Evolutionary conservation across 2,888 invertebrate species (phyloP).

Genomic region (Clistopyga incitator): DNA sequence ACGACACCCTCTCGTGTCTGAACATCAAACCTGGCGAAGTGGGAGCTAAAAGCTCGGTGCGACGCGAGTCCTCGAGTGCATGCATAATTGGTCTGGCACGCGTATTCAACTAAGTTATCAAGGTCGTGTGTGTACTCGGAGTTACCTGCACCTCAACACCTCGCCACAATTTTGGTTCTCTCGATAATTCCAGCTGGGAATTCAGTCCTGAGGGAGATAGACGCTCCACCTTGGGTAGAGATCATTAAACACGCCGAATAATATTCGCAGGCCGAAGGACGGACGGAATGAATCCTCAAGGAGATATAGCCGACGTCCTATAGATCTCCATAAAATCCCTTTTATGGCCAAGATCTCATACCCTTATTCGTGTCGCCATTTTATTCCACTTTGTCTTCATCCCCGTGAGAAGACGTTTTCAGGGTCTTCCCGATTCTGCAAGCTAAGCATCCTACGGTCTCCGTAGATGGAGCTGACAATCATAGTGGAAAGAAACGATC

Average conservation of each 20-base stretch:
- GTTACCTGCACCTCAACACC: slow-evolving; percentile 10
- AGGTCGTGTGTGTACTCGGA: slow-evolving; percentile 10
- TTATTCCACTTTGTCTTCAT: slow-evolving; percentile 28
- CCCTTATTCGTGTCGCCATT: neutral
- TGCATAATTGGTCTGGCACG: slow-evolving; percentile 48
- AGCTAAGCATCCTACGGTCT: slow-evolving; percentile 6
- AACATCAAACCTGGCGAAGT: slow-evolving; percentile 13
- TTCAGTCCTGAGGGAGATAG: neutral
- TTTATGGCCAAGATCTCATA: neutral
- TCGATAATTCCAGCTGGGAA: slow-evolving; percentile 23
- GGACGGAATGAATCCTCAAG: neutral
- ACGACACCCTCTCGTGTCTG: slow-evolving; percentile 14
- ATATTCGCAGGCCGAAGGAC: neutral
- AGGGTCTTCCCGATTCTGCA: neutral
- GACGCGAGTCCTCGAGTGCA: slow-evolving; percentile 39
- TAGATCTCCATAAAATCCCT: slow-evolving; percentile 14
- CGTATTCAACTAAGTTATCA: slow-evolving; percentile 34
- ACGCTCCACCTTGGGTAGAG: slow-evolving; percentile 1
- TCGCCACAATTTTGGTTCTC: neutral
- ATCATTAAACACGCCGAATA: slow-evolving; percentile 11
- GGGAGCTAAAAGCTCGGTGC: slow-evolving; percentile 27
- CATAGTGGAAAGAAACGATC: neutral
- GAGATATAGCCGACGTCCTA: neutral
- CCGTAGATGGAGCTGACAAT: neutral
- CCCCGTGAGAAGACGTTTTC: slow-evolving; percentile 1